phyloP scores from a whole-genome alignment of 2,113 vertebrate genomes.

The Ceyx melanurus region DNA sequence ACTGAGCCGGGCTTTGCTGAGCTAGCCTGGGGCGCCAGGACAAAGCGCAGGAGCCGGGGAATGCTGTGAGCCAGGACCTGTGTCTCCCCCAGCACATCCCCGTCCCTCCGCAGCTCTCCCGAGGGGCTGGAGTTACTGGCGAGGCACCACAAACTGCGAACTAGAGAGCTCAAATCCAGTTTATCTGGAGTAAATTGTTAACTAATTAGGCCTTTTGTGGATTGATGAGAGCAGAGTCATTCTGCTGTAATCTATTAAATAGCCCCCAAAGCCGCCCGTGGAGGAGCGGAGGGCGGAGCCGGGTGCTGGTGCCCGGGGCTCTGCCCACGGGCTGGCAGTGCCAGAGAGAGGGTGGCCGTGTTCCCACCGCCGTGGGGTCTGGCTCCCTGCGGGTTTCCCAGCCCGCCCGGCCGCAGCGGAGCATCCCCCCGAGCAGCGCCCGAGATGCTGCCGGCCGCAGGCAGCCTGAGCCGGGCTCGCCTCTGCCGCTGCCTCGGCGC shows the following conservation, averaged over 20 bases:
- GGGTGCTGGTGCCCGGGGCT: not conserved
- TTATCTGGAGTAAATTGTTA: not conserved
- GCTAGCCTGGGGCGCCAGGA: not conserved
- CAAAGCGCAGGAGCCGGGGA: not conserved
- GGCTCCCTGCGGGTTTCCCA: not conserved
- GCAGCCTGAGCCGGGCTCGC: accelerated
- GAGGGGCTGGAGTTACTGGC: not conserved
- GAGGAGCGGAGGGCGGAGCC: not conserved
- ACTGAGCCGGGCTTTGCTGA: not conserved
- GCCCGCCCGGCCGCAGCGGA: accelerated
- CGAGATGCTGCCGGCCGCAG: accelerated
- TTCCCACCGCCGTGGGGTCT: accelerated
- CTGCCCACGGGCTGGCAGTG: accelerated
- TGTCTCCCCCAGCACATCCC: not conserved
- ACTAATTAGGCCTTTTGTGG: not conserved
- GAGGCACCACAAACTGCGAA: not conserved
- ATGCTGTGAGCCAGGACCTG: accelerated
- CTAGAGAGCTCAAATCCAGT: not conserved
- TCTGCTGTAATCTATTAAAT: not conserved
- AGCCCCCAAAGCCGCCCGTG: not conserved
- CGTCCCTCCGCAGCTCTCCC: not conserved
- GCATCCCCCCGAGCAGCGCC: accelerated
- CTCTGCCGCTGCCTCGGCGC: accelerated
- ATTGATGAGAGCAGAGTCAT: not conserved
- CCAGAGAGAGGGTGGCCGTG: accelerated